Percentiles rank a stretch among this genome's conserved stretches.
Evolutionary conservation across 2,888 invertebrate species (phyloP).

Genomic region (Perdita meconis): DNA sequence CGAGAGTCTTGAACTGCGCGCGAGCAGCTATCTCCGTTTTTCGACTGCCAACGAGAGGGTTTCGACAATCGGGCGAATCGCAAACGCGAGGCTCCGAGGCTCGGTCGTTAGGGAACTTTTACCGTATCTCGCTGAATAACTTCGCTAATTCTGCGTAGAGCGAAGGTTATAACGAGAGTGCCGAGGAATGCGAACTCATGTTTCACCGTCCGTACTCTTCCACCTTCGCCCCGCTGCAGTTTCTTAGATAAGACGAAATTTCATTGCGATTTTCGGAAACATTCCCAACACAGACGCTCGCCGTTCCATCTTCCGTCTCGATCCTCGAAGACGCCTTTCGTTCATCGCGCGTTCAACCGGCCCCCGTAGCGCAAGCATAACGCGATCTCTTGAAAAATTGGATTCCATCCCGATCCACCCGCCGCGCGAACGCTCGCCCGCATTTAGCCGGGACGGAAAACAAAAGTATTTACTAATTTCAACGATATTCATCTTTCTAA

Average conservation of each 20-base stretch:
- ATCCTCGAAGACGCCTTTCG: slow-evolving; percentile 17
- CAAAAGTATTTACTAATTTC: slow-evolving; percentile 33
- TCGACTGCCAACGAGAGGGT: slow-evolving; percentile 35
- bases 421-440: no score
- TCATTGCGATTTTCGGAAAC: slow-evolving; percentile 52
- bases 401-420: neutral
- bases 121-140: slow-evolving; percentile 61
- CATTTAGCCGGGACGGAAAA: neutral
- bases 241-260: slow-evolving; percentile 57
- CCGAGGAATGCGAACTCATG: slow-evolving; percentile 47
- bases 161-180: slow-evolving; percentile 28
- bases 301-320: slow-evolving; percentile 1
- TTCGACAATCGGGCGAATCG: slow-evolving; percentile 62
- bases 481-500: slow-evolving; percentile 35
- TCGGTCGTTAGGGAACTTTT: slow-evolving; percentile 38
- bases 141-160: slow-evolving; percentile 59
- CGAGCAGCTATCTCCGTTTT: slow-evolving; percentile 37
- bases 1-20: neutral
- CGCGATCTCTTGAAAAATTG: slow-evolving; percentile 16
- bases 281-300: slow-evolving; percentile 29
- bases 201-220: slow-evolving; percentile 20
- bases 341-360: slow-evolving; percentile 10
- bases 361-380: neutral
- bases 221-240: neutral
- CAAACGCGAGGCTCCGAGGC: slow-evolving; percentile 46